Percentiles rank a stretch among this genome's conserved stretches.
phyloP scores from a whole-genome alignment of 2,797 vertebrate genomes.

The Avahi laniger region DNA sequence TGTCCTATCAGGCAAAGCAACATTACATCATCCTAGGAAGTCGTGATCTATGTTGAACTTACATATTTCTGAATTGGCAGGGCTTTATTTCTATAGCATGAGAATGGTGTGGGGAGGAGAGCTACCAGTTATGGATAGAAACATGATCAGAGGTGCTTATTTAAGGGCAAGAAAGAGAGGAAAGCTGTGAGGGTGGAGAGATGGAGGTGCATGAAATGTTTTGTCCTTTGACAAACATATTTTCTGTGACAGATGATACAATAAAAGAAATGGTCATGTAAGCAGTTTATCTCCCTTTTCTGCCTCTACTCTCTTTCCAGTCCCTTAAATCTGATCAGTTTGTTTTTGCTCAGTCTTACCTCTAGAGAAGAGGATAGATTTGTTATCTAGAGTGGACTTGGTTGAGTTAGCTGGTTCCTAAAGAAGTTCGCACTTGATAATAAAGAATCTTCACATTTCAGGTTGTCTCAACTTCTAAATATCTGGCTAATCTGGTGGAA shows the following conservation, averaged over 20 bases:
- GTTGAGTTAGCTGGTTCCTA: not conserved
- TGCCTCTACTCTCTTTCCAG: not conserved
- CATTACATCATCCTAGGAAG: not conserved
- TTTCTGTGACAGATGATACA: conserved; percentile 4
- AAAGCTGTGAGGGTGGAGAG: not conserved
- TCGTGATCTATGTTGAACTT: not conserved
- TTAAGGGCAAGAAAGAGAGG: conserved; percentile 8
- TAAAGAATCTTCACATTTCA: not conserved
- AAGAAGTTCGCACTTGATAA: not conserved
- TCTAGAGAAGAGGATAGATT: not conserved
- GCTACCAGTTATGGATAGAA: not conserved
- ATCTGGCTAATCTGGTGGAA: not conserved
- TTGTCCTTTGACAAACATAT: conserved; percentile 3
- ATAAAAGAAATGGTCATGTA: not conserved
- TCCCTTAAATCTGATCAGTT: not conserved
- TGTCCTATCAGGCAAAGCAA: not conserved
- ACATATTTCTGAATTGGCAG: not conserved
- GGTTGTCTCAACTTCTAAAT: not conserved
- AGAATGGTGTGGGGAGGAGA: not conserved
- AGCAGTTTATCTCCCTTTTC: not conserved
- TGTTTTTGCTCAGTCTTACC: not conserved
- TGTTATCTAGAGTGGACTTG: not conserved
- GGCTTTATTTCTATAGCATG: not conserved
- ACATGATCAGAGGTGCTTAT: not conserved
- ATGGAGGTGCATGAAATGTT: not conserved